Evolutionary conservation across 2,888 invertebrate genomes (phyloP), one percentile per base, ranked within the genome.

Genomic region (Blera fallax): DNA sequence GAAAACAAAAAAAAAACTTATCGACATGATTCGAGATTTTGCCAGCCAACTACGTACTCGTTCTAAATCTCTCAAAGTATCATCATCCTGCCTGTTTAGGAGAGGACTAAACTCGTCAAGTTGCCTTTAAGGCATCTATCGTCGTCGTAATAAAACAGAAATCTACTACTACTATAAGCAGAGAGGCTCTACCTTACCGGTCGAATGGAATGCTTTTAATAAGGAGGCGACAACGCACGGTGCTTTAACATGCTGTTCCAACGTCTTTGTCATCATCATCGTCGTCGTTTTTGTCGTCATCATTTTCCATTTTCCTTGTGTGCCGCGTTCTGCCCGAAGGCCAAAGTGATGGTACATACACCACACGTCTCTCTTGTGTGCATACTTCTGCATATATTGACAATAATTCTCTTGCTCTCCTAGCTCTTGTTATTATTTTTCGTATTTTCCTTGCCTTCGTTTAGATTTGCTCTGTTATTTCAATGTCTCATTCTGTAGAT

Each of bases 341-440:
- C 76, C 69, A 62, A 79, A 73, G 73, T 69, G 67, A 67, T 50
- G 54, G 67, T 73, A 65, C 54, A 62, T 65, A 70, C 77, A 64
- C 45, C 65, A 43, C 70, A n/a, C n/a, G n/a, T n/a, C n/a, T 37
- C 50, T 69, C 32, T 62, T 70, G 10, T 48, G 54, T 69, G 79
- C 62, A 84, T 74, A 74, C 84, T 79, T 84, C 79, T 84, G 78
- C 79, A 84, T 79, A 79, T 84, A 84, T 84, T 84, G 79, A 64
- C 84, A 84, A 69, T 74, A 83, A 83, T 78, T 78, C 78, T 78
- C 67, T 34, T 45, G 58, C 50, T 72, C 45, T 58, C 45, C 76
- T 74, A 74, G 81, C 64, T 65, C 48, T 40, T 73, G 24, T 79
- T 54, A 56, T 58, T 72, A 43, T 78, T 62, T 37, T 48, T 60